A percentile compares a stretch with the other conserved stretches of the same genome.
phyloP scores from a whole-genome alignment of 2,888 invertebrate genomes.

The Oscheius sp. region DNA sequence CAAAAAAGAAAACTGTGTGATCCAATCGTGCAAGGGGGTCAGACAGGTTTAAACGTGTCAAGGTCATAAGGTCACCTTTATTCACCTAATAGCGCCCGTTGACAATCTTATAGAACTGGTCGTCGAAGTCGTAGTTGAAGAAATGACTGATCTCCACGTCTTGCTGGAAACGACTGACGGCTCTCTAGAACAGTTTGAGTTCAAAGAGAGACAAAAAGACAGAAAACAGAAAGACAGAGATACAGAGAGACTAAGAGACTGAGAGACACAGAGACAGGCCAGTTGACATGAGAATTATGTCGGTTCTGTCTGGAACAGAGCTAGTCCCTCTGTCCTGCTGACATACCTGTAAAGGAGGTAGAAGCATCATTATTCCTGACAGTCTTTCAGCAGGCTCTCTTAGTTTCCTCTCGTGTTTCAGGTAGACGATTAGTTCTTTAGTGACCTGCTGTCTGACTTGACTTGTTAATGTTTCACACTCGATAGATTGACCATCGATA shows the following conservation, averaged over 20 bases:
- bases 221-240: too few relatives aligned
- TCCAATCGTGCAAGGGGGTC: too few relatives aligned
- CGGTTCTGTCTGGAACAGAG: too few relatives aligned
- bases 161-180: constrained; percentile 11
- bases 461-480: constrained; percentile 11
- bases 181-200: constrained; percentile 10
- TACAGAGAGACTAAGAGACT: too few relatives aligned
- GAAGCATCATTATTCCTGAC: constrained; percentile 11
- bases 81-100: background rate
- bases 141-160: constrained; percentile 22
- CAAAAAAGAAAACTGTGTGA: too few relatives aligned
- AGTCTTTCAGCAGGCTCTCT: constrained; percentile 18
- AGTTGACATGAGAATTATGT: too few relatives aligned
- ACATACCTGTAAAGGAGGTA: constrained; percentile 11
- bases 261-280: too few relatives aligned
- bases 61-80: too few relatives aligned
- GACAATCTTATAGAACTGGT: constrained; percentile 19
- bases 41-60: too few relatives aligned
- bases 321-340: too few relatives aligned
- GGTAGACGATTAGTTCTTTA: constrained; percentile 7
- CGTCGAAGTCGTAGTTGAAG: constrained; percentile 21
- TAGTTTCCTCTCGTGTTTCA: background rate
- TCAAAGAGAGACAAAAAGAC: constrained; percentile 1
- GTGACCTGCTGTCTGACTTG: background rate
- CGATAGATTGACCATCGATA: constrained; percentile 2